Conservation (phyloP, 64 coral and sea anemone genomes). For the Platygyra sinensis region DNA sequence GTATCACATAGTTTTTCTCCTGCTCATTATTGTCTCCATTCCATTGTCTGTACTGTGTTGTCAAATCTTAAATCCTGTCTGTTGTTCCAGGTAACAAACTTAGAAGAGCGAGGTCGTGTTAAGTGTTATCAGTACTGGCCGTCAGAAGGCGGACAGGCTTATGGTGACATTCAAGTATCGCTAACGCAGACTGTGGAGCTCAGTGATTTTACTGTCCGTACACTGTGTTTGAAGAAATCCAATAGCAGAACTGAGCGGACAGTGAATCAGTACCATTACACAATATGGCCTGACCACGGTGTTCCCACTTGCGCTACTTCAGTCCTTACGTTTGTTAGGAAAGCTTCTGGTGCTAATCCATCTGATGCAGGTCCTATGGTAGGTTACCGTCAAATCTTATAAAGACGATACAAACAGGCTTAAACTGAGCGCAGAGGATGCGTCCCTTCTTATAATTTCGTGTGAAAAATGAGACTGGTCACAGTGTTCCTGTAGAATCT, state of each 20-base stretch:
- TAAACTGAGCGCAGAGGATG: too few species aligned
- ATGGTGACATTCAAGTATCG: slow-evolving; percentile 64
- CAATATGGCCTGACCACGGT: slow-evolving; percentile 94
- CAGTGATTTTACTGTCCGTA: slow-evolving; percentile 84
- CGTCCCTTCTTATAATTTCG: too few species aligned
- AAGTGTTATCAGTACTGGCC: slow-evolving; percentile 98
- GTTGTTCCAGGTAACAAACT: slow-evolving; percentile 79
- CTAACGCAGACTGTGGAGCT: slow-evolving; percentile 70
- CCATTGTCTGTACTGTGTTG: background rate
- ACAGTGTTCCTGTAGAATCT: too few species aligned
- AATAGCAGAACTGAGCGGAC: slow-evolving; percentile 63
- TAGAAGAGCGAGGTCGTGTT: slow-evolving; percentile 85
- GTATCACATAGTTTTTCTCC: too few species aligned
- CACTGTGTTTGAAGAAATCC: slow-evolving; percentile 56
- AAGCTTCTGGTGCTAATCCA: slow-evolving; percentile 83
- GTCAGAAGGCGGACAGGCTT: slow-evolving; percentile 41
- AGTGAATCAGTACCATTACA: slow-evolving; percentile 93
- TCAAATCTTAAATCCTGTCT: background rate
- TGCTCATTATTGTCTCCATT: background rate
- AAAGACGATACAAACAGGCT: too few species aligned
- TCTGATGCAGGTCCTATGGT: slow-evolving; percentile 90
- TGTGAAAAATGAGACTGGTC: too few species aligned
- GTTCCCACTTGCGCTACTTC: slow-evolving; percentile 81
- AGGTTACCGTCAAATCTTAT: background rate
- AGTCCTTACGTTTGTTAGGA: slow-evolving; percentile 89